Evolutionary conservation across 2,888 invertebrate species (phyloP).

Genomic region (Embidobia sp.): DNA sequence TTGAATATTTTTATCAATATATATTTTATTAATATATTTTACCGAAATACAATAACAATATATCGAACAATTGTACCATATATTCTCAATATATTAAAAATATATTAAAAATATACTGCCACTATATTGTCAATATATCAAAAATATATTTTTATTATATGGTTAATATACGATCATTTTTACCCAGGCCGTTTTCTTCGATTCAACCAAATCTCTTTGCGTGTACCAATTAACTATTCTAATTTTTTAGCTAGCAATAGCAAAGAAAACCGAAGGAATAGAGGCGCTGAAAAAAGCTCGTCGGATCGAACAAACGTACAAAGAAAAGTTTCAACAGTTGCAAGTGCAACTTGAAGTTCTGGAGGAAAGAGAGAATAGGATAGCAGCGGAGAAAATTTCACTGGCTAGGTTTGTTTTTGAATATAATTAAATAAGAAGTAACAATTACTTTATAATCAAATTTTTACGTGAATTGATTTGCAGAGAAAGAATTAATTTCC

Average conservation of each 20-base stretch:
- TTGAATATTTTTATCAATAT: background rate
- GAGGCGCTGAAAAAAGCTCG: conserved; percentile 74
- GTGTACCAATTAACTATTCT: too few species aligned
- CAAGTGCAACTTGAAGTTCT: conserved; percentile 73
- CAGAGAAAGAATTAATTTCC: conserved; percentile 72
- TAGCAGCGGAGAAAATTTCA: conserved; percentile 73
- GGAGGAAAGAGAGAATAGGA: conserved; percentile 74
- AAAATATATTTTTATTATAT: too few species aligned
- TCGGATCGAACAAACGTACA: conserved; percentile 74
- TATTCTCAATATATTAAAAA: too few species aligned
- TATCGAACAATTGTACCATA: too few species aligned
- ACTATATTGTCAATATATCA: too few species aligned
- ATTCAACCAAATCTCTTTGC: too few species aligned
- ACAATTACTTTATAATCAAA: background rate
- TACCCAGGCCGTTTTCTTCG: too few species aligned
- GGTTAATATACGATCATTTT: too few species aligned
- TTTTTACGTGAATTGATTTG: background rate
- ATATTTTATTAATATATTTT: too few species aligned
- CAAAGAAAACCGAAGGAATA: conserved; percentile 76
- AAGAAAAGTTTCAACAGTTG: conserved; percentile 71
- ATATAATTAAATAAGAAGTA: background rate
- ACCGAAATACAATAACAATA: too few species aligned
- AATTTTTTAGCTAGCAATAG: conserved; percentile 71
- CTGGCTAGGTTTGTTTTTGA: conserved; percentile 70
- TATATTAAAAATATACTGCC: too few species aligned